Base-by-base conservation (phyloP, 92 coral and sea anemone species). In the Palythoa grandiflora region DNA sequence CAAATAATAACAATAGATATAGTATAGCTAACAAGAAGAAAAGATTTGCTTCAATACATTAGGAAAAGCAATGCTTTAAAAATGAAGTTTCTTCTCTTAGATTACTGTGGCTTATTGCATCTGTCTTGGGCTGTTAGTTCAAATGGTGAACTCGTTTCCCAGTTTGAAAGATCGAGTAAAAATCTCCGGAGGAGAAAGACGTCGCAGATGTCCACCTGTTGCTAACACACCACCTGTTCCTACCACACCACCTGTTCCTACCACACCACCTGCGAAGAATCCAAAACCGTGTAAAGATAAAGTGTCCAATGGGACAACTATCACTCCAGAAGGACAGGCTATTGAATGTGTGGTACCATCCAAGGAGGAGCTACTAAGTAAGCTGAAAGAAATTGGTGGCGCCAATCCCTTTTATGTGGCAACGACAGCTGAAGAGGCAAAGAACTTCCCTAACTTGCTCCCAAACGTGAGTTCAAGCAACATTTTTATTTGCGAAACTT, bases 401-500 rank as follows among this genome's bases (percentile, higher is more conserved):
- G 83, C 83, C 11, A 78, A 78, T 19, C 83, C 71, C 38, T 13
- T 28, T 40, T 78, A 78, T 57, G 83, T 78, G 68, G 83, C 83
- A 5, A 38, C 71, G n/a, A 78, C 83, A 21, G 50, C 16, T 6
- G 83, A 78, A 35, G 68, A 78, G 37, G 83, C 83, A 36, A 17
- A 5, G 4, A 35, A 78, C 0, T 78, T 78, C 36, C 71, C 83
- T 52, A 78, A 37, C 51, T 63, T 78, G 71, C 83, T 78, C 37
- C 70, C 83, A 54, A 55, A 78, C 5, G 83, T 78, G 50, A 78
- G 7, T 16, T 37, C 36, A 38, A 78, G 52, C 50, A 47, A 78
- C 35, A 38, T 78, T 50, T 78, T 52, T 63, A 2, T 21, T 36
- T 78, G 83, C 63, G 47, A 78, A 20, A 11, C 50, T 21, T n/a